Percentiles rank a stretch among this genome's conserved stretches.
These are phyloP conservation scores for Ormyrus thymus DNA, from an alignment of 2,888 invertebrate species.

Conservation along the genomic window DNA sequence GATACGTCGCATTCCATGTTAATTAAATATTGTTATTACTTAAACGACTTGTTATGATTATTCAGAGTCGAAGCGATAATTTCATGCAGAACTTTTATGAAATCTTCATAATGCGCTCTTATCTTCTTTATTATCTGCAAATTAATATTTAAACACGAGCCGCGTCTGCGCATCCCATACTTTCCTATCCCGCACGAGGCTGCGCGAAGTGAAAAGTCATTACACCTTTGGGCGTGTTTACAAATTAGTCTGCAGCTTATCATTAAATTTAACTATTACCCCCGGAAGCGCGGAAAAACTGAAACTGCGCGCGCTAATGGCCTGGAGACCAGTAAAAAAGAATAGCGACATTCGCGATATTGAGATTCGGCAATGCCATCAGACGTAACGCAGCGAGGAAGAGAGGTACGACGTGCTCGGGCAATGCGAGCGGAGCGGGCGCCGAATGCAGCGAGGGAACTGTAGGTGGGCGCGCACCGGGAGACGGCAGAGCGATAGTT, in stretches of 20 bases:
- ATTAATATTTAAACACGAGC: conserved; percentile 7
- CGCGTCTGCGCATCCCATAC: background rate
- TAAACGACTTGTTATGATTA: conserved; percentile 54
- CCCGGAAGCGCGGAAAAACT: no score
- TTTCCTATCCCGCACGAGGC: no score
- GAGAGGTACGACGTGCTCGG: conserved; percentile 38
- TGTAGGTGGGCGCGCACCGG: conserved; percentile 35
- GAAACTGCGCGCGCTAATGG: background rate
- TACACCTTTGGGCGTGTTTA: background rate
- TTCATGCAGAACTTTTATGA: conserved; percentile 21
- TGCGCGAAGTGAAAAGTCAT: background rate
- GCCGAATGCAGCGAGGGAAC: conserved; percentile 29
- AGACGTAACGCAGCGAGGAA: conserved; percentile 11
- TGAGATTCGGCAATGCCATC: background rate
- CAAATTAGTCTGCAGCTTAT: background rate
- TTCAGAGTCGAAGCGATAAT: conserved; percentile 29
- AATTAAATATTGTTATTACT: conserved; percentile 58
- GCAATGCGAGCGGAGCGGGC: conserved; percentile 17
- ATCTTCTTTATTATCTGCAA: conserved; percentile 22
- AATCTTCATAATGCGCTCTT: conserved; percentile 17
- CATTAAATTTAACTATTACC: background rate
- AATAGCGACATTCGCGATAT: background rate
- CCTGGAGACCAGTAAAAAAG: background rate
- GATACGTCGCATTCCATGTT: conserved; percentile 51
- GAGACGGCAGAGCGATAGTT: conserved; percentile 59